Percentiles rank a stretch among this genome's conserved stretches.
These are phyloP conservation scores for Meriones psammophilus DNA, from an alignment of 2,797 vertebrate genomes.

Conservation along the genomic window DNA sequence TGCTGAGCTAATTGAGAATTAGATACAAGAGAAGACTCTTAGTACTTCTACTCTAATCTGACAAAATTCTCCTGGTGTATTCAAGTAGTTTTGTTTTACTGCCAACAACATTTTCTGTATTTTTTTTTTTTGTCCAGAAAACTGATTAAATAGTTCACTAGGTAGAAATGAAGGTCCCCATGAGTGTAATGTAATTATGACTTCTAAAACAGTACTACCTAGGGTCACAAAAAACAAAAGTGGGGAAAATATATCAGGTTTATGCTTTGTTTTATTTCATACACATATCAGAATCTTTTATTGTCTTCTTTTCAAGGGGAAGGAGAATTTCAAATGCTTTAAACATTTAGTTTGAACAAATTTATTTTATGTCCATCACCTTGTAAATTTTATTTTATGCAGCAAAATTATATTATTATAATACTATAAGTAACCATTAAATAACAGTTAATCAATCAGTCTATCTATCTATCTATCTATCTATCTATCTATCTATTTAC, in stretches of 20 bases:
- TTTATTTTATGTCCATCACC: no score
- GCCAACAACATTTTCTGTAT: not conserved
- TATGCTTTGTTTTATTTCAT: not conserved
- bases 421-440: not conserved
- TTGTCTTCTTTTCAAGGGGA: not conserved
- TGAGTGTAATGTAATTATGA: not conserved
- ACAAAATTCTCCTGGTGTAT: not conserved
- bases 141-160: not conserved
- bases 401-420: not conserved
- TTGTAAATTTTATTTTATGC: not conserved
- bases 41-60: not conserved
- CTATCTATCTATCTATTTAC: not conserved
- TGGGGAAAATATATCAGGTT: not conserved
- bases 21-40: not conserved
- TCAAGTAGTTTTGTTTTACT: not conserved
- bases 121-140: conserved; percentile 4
- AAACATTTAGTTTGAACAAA: not conserved
- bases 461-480: not conserved
- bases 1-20: not conserved
- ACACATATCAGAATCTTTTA: not conserved
- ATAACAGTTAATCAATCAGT: no score
- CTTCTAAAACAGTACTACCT: conserved; percentile 1
- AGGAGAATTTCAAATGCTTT: not conserved
- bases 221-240: conserved; percentile 22
- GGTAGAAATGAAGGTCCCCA: not conserved